Evolutionary conservation across 2,888 invertebrate genomes (phyloP), one percentile per base, ranked within the genome.

Genomic region (Conchocele bisecta): DNA sequence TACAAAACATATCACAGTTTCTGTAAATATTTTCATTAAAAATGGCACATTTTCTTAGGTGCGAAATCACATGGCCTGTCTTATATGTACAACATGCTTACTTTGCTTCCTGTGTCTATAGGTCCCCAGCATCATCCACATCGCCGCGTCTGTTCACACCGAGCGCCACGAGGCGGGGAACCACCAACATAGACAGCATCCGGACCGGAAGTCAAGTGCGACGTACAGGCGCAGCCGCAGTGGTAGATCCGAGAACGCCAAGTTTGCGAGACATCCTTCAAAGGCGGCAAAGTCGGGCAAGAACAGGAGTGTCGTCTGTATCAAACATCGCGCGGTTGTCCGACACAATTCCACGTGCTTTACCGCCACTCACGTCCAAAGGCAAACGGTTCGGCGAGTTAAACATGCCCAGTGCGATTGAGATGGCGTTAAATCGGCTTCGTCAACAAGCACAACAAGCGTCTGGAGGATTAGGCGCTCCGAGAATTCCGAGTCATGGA

Each of bases 391-490:
- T 72, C 24, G 75, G 74, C 11, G 66, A 72, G 24, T 22, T 78
- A 15, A 75, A 78, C 31, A 78, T 78, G 9, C 77, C 77, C 2
- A 54, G 51, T 3, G 70, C 41, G 20, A 70, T 77, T 3, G 67
- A 77, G 37, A 68, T 58, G 1, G 74, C 74, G 2, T 26, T 77
- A 11, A 33, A 64, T 31, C 59, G 68, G 26, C 44, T 74, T 5
- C 64, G 61, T 6, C 53, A 67, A 22, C 59, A 68, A 20, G 57
- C 67, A 1, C 17, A 51, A 22, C 41, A 37, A 4, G n/a, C 37
- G 7, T 24, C 48, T 11, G 44, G 46, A 29, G 39, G 58, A 1
- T n/a, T 53, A 29, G 53, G 53, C 26, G n/a, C 24, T 4, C 50
- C 50, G 20, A n/a, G n/a, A n/a, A n/a, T n/a, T n/a, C n/a, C n/a